These are phyloP conservation scores for Bradynema listronoti DNA, from an alignment of 1,140 invertebrate species.

Conservation along the genomic window DNA sequence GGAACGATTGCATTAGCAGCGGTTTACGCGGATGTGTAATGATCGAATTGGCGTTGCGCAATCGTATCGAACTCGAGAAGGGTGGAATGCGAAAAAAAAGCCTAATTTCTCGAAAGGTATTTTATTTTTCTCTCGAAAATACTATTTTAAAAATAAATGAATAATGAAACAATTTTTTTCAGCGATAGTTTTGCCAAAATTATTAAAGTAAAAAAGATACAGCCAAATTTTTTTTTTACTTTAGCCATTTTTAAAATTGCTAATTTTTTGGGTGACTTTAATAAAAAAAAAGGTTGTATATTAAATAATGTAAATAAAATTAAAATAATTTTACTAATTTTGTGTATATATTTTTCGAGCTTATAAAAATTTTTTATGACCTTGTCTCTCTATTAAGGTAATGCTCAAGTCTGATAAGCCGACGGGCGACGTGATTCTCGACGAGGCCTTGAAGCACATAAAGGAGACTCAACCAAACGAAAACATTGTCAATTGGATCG, in stretches of 20 bases:
- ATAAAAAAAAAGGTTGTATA: too few species aligned
- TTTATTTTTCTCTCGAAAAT: background rate
- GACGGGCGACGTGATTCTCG: slow-evolving; percentile 92
- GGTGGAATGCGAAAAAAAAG: slow-evolving; percentile 87
- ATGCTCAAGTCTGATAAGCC: slow-evolving; percentile 74
- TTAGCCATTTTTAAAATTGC: too few species aligned
- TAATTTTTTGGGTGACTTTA: too few species aligned
- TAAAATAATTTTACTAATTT: too few species aligned
- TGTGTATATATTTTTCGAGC: too few species aligned
- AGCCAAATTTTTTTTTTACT: too few species aligned
- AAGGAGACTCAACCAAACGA: slow-evolving; percentile 93
- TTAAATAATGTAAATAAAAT: too few species aligned
- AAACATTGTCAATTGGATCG: slow-evolving; percentile 97
- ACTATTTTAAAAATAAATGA: too few species aligned
- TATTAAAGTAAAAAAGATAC: too few species aligned
- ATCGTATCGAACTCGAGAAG: slow-evolving; percentile 88
- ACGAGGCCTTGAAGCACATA: slow-evolving; percentile 96
- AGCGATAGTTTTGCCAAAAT: too few species aligned
- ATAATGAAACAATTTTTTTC: too few species aligned
- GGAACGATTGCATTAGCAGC: slow-evolving; percentile 99
- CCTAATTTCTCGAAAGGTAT: slow-evolving; percentile 72
- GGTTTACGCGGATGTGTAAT: slow-evolving; percentile 95
- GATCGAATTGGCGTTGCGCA: slow-evolving; percentile 87
- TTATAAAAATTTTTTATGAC: too few species aligned
- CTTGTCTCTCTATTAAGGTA: slow-evolving; percentile 53